A percentile compares a stretch with the other conserved stretches of the same genome.
These are phyloP conservation scores for Echinarachnius parma DNA, from an alignment of 53 echinoderm and acorn worm genomes.

Conservation along the genomic window DNA sequence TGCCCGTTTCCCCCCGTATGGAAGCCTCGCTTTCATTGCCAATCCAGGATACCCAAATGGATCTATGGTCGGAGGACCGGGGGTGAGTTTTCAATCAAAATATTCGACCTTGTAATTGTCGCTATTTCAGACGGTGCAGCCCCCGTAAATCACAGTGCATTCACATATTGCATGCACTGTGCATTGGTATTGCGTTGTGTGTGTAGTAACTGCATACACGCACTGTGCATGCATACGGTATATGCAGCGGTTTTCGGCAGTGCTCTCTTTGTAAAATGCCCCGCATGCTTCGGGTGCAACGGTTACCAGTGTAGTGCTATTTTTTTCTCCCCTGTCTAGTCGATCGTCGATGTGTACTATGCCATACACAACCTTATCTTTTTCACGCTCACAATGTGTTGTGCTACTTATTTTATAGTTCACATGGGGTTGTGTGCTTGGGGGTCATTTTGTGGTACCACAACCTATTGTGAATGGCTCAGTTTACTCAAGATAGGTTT, in stretches of 20 bases:
- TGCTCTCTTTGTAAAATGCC: constrained; percentile 16
- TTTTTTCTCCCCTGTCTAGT: background rate
- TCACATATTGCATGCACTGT: background rate
- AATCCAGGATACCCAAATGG: constrained; percentile 87
- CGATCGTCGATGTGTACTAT: background rate
- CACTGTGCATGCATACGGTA: constrained; percentile 9
- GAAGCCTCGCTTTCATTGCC: constrained; percentile 79
- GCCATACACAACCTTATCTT: constrained; percentile 6
- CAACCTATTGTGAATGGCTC: too few relatives aligned
- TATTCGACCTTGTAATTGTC: constrained; percentile 29
- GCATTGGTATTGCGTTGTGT: background rate
- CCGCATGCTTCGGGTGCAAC: background rate
- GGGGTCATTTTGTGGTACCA: constrained; percentile 27
- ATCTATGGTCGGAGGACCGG: constrained; percentile 70
- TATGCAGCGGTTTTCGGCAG: background rate
- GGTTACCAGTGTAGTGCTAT: background rate
- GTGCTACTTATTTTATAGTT: too few relatives aligned
- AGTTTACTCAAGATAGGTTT: too few relatives aligned
- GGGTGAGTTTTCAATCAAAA: constrained; percentile 61
- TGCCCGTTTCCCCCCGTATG: constrained; percentile 73
- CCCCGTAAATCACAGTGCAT: constrained; percentile 39
- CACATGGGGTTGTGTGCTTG: constrained; percentile 12
- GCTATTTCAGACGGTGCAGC: background rate
- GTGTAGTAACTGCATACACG: too few relatives aligned
- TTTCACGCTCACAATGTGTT: too few relatives aligned